These are phyloP conservation scores for Caenorhabditis sp. DNA, from an alignment of 2,888 invertebrate species.

Conservation along the genomic window DNA sequence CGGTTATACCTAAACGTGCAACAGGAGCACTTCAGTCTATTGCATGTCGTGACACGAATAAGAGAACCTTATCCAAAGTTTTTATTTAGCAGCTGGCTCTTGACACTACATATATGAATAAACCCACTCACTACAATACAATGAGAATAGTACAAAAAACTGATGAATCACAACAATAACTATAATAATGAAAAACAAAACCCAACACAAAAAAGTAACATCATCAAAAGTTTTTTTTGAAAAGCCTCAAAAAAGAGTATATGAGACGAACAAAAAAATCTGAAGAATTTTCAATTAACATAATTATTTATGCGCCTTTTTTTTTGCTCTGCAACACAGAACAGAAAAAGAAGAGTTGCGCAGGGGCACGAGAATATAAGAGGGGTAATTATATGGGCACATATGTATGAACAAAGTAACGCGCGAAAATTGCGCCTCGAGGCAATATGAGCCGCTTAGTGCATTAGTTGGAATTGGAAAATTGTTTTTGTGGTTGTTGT, in stretches of 20 bases:
- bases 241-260: not conserved
- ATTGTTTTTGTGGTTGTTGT: no score
- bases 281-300: constrained; percentile 1
- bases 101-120: no score
- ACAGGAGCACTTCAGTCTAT: no score
- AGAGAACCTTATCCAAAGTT: no score
- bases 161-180: no score
- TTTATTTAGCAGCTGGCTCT: no score
- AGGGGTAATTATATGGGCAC: not conserved
- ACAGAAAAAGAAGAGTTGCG: not conserved
- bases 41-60: no score
- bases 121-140: no score
- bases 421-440: not conserved
- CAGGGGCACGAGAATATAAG: not conserved
- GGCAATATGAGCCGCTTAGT: not conserved
- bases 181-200: no score
- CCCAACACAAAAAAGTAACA: not conserved
- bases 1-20: no score
- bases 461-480: not conserved
- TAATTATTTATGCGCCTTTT: not conserved
- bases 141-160: no score
- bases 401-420: not conserved
- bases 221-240: not conserved
- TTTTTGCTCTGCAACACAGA: not conserved
- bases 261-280: not conserved